Evolutionary conservation across 2,888 invertebrate species (phyloP).

Genomic region (Tenthredo notha): DNA sequence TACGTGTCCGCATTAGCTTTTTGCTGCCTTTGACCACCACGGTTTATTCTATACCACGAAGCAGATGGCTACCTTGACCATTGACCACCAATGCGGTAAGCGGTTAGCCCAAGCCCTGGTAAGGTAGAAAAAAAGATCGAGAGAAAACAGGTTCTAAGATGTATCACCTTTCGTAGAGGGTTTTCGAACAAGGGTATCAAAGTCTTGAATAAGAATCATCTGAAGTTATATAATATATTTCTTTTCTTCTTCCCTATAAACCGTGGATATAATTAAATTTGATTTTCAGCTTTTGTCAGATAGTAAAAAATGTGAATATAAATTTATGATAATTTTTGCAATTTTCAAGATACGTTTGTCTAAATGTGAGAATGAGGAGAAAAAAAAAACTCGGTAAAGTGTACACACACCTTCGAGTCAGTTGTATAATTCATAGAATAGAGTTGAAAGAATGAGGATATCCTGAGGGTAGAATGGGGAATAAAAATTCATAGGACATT

Average conservation of each 20-base stretch:
- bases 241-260: too few species aligned
- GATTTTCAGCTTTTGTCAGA: neutral
- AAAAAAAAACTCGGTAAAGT: neutral
- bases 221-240: too few species aligned
- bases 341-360: neutral
- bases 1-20: neutral
- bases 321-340: neutral
- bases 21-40: neutral
- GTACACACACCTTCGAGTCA: neutral
- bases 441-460: neutral
- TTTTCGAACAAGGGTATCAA: neutral
- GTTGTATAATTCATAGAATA: slow-evolving; percentile 26
- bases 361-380: neutral
- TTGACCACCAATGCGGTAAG: slow-evolving; percentile 13
- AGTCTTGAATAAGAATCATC: too few species aligned
- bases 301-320: neutral
- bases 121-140: neutral
- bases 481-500: slow-evolving; percentile 45
- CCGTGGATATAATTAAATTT: too few species aligned
- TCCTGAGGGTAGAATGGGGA: neutral
- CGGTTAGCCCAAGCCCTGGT: neutral
- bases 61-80: neutral
- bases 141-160: neutral
- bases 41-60: neutral
- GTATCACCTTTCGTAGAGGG: neutral